Conservation (phyloP, 2,888 invertebrate genomes). For the Apotomis turbidana region DNA sequence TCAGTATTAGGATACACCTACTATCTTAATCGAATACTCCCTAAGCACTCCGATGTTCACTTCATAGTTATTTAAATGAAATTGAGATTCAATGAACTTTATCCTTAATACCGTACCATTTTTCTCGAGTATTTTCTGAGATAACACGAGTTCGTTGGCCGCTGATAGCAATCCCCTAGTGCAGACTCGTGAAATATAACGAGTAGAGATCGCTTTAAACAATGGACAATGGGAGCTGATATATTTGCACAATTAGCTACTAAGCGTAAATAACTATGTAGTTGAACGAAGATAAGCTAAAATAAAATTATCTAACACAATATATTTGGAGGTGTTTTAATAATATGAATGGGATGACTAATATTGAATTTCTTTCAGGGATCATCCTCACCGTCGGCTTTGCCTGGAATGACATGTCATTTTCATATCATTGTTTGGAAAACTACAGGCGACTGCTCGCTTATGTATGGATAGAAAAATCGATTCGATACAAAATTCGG, state of each 20-base stretch:
- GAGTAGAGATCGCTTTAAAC: slow-evolving; percentile 23
- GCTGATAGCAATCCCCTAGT: slow-evolving; percentile 13
- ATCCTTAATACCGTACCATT: slow-evolving; percentile 6
- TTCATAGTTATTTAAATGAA: not conserved
- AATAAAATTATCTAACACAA: not conserved
- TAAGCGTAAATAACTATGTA: not conserved
- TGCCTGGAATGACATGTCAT: no score
- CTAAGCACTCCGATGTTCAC: not conserved
- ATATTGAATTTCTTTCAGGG: no score
- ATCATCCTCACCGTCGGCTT: no score
- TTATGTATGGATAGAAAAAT: no score
- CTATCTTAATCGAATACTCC: not conserved
- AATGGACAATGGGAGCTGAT: slow-evolving; percentile 19
- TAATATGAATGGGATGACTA: no score
- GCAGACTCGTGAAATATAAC: slow-evolving; percentile 14
- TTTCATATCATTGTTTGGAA: no score
- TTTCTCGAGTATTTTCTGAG: slow-evolving; percentile 31
- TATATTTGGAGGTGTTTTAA: no score
- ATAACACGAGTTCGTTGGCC: slow-evolving; percentile 32
- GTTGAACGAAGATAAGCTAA: not conserved
- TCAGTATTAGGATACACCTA: no score
- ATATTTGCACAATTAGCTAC: slow-evolving; percentile 4
- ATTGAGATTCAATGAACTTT: slow-evolving; percentile 3
- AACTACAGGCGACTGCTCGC: no score
- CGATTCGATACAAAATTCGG: no score